These are phyloP conservation scores for Epicampocera succincta DNA, from an alignment of 2,888 invertebrate species.

Conservation along the genomic window DNA sequence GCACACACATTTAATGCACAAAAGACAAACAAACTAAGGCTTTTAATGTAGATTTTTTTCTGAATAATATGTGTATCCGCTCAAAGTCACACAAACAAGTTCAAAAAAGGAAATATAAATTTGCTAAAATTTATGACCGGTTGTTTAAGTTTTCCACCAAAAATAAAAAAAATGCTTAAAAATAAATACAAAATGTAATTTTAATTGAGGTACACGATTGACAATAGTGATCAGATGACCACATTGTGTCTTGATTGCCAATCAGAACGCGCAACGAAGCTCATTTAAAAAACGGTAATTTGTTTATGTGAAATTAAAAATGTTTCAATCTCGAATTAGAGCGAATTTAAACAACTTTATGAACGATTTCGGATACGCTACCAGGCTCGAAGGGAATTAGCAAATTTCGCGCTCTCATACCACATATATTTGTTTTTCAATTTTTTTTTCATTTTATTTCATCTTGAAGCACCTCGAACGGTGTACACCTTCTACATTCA, in stretches of 20 bases:
- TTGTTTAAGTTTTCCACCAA: slow-evolving; percentile 16
- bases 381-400: too few species aligned
- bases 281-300: background rate
- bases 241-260: slow-evolving; percentile 20
- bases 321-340: too few species aligned
- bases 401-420: too few species aligned
- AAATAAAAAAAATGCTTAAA: background rate
- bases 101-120: slow-evolving; percentile 51
- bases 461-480: too few species aligned
- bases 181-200: slow-evolving; percentile 24
- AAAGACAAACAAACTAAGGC: slow-evolving; percentile 17
- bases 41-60: slow-evolving; percentile 32
- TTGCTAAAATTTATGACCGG: slow-evolving; percentile 37
- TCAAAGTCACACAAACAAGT: slow-evolving; percentile 34
- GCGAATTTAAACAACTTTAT: too few species aligned
- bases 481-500: too few species aligned
- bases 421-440: too few species aligned
- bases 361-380: too few species aligned
- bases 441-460: too few species aligned
- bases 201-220: slow-evolving; percentile 44
- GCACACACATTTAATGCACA: slow-evolving; percentile 1
- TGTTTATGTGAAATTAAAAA: background rate
- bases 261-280: background rate
- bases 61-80: slow-evolving; percentile 56
- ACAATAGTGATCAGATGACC: slow-evolving; percentile 7